These are phyloP conservation scores for Mastomys coucha DNA, from an alignment of 2,113 vertebrate genomes.

Conservation along the genomic window DNA sequence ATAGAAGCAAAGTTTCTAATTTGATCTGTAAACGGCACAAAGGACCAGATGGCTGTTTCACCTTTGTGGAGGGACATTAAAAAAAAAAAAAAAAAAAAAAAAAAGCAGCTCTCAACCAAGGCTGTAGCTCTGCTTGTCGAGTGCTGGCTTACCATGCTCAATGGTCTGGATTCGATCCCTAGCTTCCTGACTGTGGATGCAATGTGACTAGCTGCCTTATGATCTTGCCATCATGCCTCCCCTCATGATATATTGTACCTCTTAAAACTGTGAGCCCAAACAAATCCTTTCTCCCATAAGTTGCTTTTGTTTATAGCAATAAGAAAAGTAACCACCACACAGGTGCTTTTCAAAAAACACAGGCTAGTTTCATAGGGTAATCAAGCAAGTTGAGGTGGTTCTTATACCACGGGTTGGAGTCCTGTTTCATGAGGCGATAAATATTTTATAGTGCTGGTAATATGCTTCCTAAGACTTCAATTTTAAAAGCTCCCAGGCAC, in stretches of 20 bases:
- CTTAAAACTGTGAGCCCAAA: neutral
- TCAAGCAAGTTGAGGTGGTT: conserved; percentile 58
- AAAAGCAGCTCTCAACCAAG: neutral
- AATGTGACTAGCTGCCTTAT: neutral
- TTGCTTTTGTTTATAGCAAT: neutral
- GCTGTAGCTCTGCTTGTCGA: fast-evolving
- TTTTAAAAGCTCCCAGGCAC: conserved; percentile 78
- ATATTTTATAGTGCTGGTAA: conserved; percentile 84
- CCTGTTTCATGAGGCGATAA: conserved; percentile 64
- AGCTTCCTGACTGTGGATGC: neutral
- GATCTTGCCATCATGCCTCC: neutral
- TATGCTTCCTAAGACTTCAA: conserved; percentile 61
- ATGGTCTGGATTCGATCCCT: neutral
- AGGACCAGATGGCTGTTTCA: neutral
- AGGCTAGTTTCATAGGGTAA: conserved; percentile 20
- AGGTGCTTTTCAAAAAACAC: neutral
- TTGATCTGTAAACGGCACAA: neutral
- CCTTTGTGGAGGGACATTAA: neutral
- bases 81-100: neutral
- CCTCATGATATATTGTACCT: neutral
- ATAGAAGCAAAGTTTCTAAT: neutral
- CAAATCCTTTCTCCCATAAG: neutral
- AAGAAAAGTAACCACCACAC: neutral
- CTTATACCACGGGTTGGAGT: conserved; percentile 61
- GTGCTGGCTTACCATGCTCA: neutral